These are phyloP conservation scores for Cremastinae sp. DNA, from an alignment of 2,888 invertebrate species.

Conservation along the genomic window DNA sequence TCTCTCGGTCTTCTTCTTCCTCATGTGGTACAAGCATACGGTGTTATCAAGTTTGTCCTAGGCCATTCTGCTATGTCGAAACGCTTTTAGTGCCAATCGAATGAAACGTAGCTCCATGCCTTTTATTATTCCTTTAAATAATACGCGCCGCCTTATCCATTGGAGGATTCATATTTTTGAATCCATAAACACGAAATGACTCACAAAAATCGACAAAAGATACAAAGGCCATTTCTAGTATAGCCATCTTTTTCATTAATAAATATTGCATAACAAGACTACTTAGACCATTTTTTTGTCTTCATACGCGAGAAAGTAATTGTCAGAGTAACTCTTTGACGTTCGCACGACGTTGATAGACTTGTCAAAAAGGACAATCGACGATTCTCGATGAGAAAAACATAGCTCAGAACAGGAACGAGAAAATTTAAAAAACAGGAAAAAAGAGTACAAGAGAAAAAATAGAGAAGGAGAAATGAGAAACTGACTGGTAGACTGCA, in stretches of 20 bases:
- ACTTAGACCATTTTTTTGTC: too few relatives aligned
- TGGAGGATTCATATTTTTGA: neutral
- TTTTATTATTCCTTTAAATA: conserved; percentile 41
- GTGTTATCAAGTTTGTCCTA: conserved; percentile 45
- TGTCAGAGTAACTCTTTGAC: too few relatives aligned
- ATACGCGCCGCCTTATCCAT: conserved; percentile 15
- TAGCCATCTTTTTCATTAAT: too few relatives aligned
- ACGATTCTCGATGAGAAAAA: too few relatives aligned
- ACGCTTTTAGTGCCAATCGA: conserved; percentile 46
- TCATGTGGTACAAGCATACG: conserved; percentile 10
- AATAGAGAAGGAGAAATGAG: conserved; percentile 29
- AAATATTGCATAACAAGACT: too few relatives aligned
- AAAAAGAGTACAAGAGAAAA: conserved; percentile 20
- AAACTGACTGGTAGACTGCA: conserved; percentile 32
- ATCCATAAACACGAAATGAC: neutral
- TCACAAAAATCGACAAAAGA: conserved; percentile 29
- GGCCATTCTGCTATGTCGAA: conserved; percentile 40
- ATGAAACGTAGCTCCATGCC: conserved; percentile 44
- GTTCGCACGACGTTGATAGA: too few relatives aligned
- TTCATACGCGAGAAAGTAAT: too few relatives aligned
- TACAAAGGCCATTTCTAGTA: too few relatives aligned
- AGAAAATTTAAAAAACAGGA: neutral
- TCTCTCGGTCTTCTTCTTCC: too few relatives aligned
- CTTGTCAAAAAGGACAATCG: too few relatives aligned
- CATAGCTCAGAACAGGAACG: conserved; percentile 2